Evolutionary conservation across 2,888 invertebrate genomes (phyloP), one percentile per base, ranked within the genome.

Genomic region (Geophilus truncorum): DNA sequence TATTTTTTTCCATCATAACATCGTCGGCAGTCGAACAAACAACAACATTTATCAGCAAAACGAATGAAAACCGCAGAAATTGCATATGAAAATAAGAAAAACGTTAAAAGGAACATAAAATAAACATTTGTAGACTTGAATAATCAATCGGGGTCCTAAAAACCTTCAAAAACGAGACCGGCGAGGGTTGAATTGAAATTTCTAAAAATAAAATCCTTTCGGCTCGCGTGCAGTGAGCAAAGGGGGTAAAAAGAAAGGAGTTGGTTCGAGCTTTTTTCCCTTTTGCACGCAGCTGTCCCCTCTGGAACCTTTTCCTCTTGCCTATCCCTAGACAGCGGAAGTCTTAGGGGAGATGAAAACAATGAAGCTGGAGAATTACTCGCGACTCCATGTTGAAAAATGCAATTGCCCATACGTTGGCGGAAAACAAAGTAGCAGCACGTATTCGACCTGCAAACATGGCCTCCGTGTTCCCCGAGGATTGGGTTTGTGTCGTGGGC

Each of bases 301-400:
- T 23, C 25, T 70, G 70, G 70, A 70, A 70, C 70, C 70, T 70
- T 70, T 70, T 70, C 70, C 70, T 70, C 28, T 70, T 70, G 23
- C 70, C 70, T 70, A 28, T 70, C 70, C 70, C 70, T 70, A 70
- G 70, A 70, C 70, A 70, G 15, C 25, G 70, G 70, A 70, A 70
- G 70, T 70, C 70, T 28, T 28, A 70, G 70, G 70, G 70, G 70
- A 70, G 70, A 70, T 70, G 70, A 70, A 70, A 70, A 70, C 70
- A 70, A 70, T 70, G 70, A 70, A 70, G 70, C 70, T 70, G 25
- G 70, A 70, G 70, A 70, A 70, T 70, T 70, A 70, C 70, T 70
- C 70, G 70, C 70, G 70, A 70, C 28, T 70, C 70, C 70, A 70
- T 70, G 70, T 70, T 70, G 70, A 70, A 70, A 70, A 70, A 70